Evolutionary conservation across 2,113 vertebrate species (phyloP).

Genomic region (Gambusia affinis): DNA sequence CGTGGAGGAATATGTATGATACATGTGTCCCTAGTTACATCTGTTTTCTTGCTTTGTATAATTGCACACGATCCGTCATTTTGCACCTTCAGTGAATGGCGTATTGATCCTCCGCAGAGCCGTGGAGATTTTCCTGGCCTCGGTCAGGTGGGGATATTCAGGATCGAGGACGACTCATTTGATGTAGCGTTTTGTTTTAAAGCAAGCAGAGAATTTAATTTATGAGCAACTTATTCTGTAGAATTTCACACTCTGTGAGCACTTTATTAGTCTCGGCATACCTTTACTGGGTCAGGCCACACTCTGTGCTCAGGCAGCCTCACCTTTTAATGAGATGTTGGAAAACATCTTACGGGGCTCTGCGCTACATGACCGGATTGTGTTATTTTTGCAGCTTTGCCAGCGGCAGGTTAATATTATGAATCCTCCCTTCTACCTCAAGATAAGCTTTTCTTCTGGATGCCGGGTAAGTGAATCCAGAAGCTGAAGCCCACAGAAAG

Average conservation of each 20-base stretch:
- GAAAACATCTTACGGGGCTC: neutral
- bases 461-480: too few species aligned
- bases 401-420: neutral
- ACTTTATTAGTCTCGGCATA: neutral
- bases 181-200: neutral
- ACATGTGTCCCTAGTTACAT: too few species aligned
- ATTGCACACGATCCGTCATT: neutral
- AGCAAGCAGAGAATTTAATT: neutral
- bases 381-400: neutral
- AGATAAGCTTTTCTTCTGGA: neutral
- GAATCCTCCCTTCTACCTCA: neutral
- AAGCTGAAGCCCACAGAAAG: too few species aligned
- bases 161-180: neutral
- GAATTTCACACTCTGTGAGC: neutral
- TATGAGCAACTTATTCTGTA: neutral
- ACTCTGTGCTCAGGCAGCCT: neutral
- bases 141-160: neutral
- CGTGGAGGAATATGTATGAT: too few species aligned
- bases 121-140: neutral
- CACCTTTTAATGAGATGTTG: slow-evolving; percentile 1
- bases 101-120: slow-evolving; percentile 1
- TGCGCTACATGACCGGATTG: neutral
- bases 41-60: too few species aligned
- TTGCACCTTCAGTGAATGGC: neutral
- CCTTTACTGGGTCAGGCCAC: neutral